Base-by-base conservation (phyloP, 2,113 vertebrate species). In the Xenotilapia caudafasciata region DNA sequence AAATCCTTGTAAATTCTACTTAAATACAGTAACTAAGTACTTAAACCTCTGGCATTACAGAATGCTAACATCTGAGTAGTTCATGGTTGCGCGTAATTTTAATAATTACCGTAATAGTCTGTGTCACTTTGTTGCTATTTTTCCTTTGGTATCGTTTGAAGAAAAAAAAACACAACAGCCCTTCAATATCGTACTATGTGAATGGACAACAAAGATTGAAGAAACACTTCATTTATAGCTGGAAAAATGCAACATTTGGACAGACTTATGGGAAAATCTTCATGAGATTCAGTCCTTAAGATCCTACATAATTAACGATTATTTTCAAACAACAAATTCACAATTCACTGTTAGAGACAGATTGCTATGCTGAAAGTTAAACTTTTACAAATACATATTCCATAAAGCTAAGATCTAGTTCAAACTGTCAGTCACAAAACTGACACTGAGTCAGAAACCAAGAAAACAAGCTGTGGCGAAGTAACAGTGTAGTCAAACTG, bases 171-270 rank as follows among this genome's bases (percentile, higher is more conserved):
- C n/a, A 4, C 9, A 2, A 23, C 10, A 23, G 6, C 3, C 53
- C 53, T 23, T 56, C 54, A 0, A 56, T 54, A 54, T 55, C 4
- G n/a, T 13, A 7, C 21, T 55, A 55, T 55, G 21, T 23, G 53
- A 12, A 55, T 55, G 53, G 53, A 55, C 53, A 55, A 55, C 21
- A 55, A 55, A 23, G 53, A 55, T 3, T 23, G 53, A 55, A 55
- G 53, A 55, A 23, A 2, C 53, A 0, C 6, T 23, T 6, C 0
- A 54, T 54, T 55, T 55, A 0, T 0, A 13, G 53, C 53, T 55
- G 53, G 53, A 23, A 55, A 55, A 55, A 55, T 1, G 53, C 11
- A 13, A 0, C 11, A 55, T 55, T 55, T 55, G 10, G 6, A 23
- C 10, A 55, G 53, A 55, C 53, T 55, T 55, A 7, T 12, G 10